Evolutionary conservation across 2,888 invertebrate species (phyloP), one percentile per base, ranked within the genome.

Genomic region (Cataglyphis cursor): DNA sequence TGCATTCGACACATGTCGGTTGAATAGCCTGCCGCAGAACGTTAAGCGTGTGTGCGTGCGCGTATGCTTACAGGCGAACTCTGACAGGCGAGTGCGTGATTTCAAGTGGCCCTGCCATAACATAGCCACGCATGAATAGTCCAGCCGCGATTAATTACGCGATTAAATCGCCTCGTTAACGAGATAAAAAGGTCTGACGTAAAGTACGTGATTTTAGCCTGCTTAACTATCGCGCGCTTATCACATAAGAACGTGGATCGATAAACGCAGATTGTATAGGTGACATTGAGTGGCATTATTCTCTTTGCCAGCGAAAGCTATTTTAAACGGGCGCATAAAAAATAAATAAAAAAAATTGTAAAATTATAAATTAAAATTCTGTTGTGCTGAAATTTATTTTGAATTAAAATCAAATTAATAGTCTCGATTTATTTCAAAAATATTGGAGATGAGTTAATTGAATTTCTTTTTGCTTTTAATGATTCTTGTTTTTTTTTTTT

Each of bases 1-100:
- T 84, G 74, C 70, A 64, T 84, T 84, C 81, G 84, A 84, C 75
- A 76, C 81, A 62, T 84, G 81, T 81, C 70, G 81, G 61, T 64
- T 54, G 65, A 68, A 73, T 57, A 81, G 83, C n/a, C 12, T 41
- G 59, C 44, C 64, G 61, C 80, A 78, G 66, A 61, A 70, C 31
- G 51, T 18, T 57, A 48, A 72, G 28, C 61, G 73, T 51, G 44
- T 41, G 80, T 15, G 51, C 48, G 24, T 31, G 57, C 8, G 24
- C 8, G 72, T 21, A 44, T 12, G 48, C 66, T 38, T n/a, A 64
- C 38, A 18, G 31, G 21, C 61, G 80, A 78, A 35, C 18, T 38
- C 48, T 41, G 73, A 73, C 74, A 62, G 73, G 72, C 57, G 24
- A 59, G 28, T 8, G 48, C 62, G 51, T 76, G 76, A 82, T 82